Evolutionary conservation across 2,888 invertebrate genomes (phyloP), one percentile per base, ranked within the genome.

Genomic region (Dryomyza anilis): DNA sequence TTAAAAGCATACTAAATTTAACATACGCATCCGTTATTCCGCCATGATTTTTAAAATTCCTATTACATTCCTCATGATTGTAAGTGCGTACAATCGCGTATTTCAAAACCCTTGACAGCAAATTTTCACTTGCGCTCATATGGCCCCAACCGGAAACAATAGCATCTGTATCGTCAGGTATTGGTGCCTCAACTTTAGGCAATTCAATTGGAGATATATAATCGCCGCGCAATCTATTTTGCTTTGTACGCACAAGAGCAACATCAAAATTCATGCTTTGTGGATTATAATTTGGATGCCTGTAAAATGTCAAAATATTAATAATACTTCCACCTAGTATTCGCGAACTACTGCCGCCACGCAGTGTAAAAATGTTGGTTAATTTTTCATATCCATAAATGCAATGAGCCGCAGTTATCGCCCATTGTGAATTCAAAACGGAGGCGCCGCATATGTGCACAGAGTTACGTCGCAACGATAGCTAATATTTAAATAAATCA

Each of bases 101-200:
- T 63, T 77, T 80, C 0, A 81, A 66, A 3, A 76, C 73, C 1
- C 71, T 68, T 14, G 81, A 78, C 2, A 81, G 67, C 4, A 72
- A 64, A 16, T 78, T 71, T 45, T 78, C 74, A 0, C 57, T 57
- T 19, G 76, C 72, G 66, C 74, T 78, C 73, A 78, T 76, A 57
- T 81, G 78, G 3, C 81, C 81, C 81, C 81, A 81, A 2, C 81
- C 81, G 7, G 81, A 80, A 3, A 81, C 76, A 10, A 72, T 66
- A 2, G 76, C 80, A 0, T 66, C 52, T 2, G 57, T 33, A 63
- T 76, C 73, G 6, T 75, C 73, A 2, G 57, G 53, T 29, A 81
- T 69, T 0, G 63, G 25, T 3, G 72, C 70, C 0, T 69, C 71
- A 10, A 69, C 21, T 7, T 64, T 63, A 0, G 78, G 73, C 61